Evolutionary conservation across 2,113 vertebrate genomes (phyloP).

Genomic region (Fukomys damarensis): DNA sequence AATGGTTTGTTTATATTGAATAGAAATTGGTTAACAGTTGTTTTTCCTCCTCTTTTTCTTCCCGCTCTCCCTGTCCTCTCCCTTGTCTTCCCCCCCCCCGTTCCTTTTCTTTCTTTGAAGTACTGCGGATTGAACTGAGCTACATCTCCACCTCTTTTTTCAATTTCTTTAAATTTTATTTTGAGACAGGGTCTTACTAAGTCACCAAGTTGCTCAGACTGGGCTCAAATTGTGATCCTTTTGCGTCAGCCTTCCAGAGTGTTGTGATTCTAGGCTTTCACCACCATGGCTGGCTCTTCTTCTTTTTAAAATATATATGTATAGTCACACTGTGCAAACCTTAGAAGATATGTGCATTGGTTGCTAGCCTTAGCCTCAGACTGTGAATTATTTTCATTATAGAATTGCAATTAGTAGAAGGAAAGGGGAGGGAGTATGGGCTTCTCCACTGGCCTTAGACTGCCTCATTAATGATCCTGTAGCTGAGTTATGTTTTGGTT

Average conservation of each 20-base stretch:
- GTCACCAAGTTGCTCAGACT: not conserved
- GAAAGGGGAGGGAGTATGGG: not conserved
- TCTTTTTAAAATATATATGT: not conserved
- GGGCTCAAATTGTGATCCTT: not conserved
- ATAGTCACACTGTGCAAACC: not conserved
- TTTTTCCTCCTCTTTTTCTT: not conserved
- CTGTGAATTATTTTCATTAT: not conserved
- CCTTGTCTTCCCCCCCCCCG: not conserved
- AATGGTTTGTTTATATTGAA: slow-evolving; percentile 9
- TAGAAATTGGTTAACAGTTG: not conserved
- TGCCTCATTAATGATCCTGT: not conserved
- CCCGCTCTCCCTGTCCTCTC: not conserved
- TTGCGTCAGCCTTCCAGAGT: not conserved
- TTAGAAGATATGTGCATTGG: not conserved
- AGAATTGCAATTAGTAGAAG: not conserved
- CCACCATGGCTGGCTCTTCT: not conserved
- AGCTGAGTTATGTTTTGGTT: not conserved
- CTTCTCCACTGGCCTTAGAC: not conserved
- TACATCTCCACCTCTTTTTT: not conserved
- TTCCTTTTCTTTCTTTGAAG: not conserved
- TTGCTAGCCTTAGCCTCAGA: not conserved
- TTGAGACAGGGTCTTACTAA: not conserved
- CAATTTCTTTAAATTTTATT: not conserved
- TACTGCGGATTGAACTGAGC: not conserved
- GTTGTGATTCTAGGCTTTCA: not conserved